Percentiles rank a stretch among this genome's conserved stretches.
Evolutionary conservation across 1,140 invertebrate species (phyloP).

Genomic region (Drosophila sturtevanti): DNA sequence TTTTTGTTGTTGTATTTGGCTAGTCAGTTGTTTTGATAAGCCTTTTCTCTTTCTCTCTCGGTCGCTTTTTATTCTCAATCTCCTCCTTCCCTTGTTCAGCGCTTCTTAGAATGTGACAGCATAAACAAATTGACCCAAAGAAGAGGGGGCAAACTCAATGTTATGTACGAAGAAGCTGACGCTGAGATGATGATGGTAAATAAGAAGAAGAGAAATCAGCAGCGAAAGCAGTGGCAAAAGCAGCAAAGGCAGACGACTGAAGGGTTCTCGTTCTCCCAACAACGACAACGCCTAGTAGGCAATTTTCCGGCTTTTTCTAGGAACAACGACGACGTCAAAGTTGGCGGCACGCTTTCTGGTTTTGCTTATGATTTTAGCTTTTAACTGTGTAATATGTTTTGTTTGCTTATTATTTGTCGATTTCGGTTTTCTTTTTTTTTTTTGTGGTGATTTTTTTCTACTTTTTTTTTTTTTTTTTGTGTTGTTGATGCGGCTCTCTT

Average conservation of each 20-base stretch:
- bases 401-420: slow-evolving; percentile 69
- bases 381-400: slow-evolving; percentile 43
- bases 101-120: slow-evolving; percentile 27
- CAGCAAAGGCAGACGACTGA: background rate
- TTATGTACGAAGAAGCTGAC: background rate
- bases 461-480: slow-evolving; percentile 36
- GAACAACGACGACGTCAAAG: slow-evolving; percentile 20
- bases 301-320: slow-evolving; percentile 71
- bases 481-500: slow-evolving; percentile 58
- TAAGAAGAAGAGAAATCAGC: too few relatives aligned
- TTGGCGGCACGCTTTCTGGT: slow-evolving; percentile 57
- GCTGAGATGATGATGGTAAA: slow-evolving; percentile 19
- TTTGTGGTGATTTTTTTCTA: slow-evolving; percentile 41
- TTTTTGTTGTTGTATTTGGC: background rate
- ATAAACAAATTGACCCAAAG: slow-evolving; percentile 51
- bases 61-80: too few relatives aligned
- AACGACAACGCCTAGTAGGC: slow-evolving; percentile 64
- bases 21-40: slow-evolving; percentile 28
- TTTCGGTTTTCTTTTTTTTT: slow-evolving; percentile 62
- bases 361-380: slow-evolving; percentile 39
- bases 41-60: slow-evolving; percentile 1
- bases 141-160: slow-evolving; percentile 1
- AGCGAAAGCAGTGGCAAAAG: too few relatives aligned
- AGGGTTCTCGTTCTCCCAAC: slow-evolving; percentile 28
- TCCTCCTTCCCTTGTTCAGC: background rate